phyloP scores from a whole-genome alignment of 1,140 invertebrate species.

The Mizuhopecten yessoensis region DNA sequence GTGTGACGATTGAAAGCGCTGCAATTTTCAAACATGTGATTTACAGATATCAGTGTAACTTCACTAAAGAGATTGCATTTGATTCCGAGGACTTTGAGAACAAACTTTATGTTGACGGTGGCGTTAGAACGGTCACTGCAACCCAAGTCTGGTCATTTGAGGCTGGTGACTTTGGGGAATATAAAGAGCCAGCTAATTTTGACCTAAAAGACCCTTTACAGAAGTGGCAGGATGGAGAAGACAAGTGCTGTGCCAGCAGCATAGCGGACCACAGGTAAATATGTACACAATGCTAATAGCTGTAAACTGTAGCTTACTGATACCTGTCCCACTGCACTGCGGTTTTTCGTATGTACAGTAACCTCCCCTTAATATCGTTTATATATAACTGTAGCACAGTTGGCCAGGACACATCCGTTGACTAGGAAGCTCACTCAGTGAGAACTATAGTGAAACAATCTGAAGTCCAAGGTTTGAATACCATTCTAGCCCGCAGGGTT shows the following conservation, averaged over 20 bases:
- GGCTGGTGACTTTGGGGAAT: background rate
- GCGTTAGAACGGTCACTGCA: background rate
- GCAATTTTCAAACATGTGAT: conserved; percentile 25
- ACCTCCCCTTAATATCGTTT: too few relatives aligned
- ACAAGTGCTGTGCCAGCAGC: background rate
- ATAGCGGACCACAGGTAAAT: background rate
- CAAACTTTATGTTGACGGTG: background rate
- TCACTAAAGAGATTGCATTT: background rate
- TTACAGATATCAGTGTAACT: background rate
- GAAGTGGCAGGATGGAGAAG: background rate
- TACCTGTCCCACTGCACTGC: too few relatives aligned
- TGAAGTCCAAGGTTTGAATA: too few relatives aligned
- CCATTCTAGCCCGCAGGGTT: too few relatives aligned
- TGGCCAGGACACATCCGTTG: too few relatives aligned
- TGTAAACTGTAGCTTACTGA: too few relatives aligned
- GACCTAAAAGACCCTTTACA: background rate
- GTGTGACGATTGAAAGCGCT: background rate
- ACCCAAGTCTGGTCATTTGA: background rate
- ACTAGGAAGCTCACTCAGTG: too few relatives aligned
- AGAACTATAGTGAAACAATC: too few relatives aligned
- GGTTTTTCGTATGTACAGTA: too few relatives aligned
- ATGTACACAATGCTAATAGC: background rate
- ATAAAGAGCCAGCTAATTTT: background rate
- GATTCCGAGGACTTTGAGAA: background rate
- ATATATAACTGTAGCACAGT: too few relatives aligned